Evolutionary conservation across 1,140 invertebrate species (phyloP), one percentile per base, ranked within the genome.

Genomic region (Harpegnathos saltator): DNA sequence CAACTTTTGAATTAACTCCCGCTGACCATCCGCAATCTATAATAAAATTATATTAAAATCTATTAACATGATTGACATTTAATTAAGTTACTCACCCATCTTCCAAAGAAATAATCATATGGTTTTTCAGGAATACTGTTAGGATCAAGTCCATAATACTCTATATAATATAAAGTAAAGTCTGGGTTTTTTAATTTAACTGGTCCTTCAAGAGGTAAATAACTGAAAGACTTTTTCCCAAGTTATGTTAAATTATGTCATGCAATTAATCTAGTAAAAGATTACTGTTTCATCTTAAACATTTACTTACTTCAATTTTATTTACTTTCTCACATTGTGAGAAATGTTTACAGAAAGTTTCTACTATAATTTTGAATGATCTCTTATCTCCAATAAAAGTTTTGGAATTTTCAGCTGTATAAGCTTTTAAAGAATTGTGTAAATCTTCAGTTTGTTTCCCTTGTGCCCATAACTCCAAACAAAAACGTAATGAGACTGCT

Each of bases 261-360:
- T 12, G 11, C 11, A 7, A 44, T 44, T 44, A 44, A 4, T 44
- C 3, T 44, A 11, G 11, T 9, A 44, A n/a, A n/a, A n/a, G n/a
- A 44, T 44, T 7, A 44, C 11, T 44, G 7, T 44, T 44, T 11
- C 0, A 11, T 44, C 54, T 73, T 4, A 78, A 78, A 54, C 22
- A 52, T 59, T 63, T n/a, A 52, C 81, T 90, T 95, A 98, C 97
- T 95, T 99, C 98, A 87, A 99, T 98, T 94, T 97, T 98, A 3
- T 96, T 94, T 38, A 98, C 94, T 95, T 98, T 98, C 89, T 98
- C 96, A 54, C 94, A 93, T 90, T 97, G 96, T 15, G 95, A 95
- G 83, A 98, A 96, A 94, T 97, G 97, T 91, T 97, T 98, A 91
- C 98, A 97, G 94, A 98, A 98, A 9, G 97, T 97, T 94, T 98